phyloP scores from a whole-genome alignment of 2,113 vertebrate species.

The Pollimyrus isidori region DNA sequence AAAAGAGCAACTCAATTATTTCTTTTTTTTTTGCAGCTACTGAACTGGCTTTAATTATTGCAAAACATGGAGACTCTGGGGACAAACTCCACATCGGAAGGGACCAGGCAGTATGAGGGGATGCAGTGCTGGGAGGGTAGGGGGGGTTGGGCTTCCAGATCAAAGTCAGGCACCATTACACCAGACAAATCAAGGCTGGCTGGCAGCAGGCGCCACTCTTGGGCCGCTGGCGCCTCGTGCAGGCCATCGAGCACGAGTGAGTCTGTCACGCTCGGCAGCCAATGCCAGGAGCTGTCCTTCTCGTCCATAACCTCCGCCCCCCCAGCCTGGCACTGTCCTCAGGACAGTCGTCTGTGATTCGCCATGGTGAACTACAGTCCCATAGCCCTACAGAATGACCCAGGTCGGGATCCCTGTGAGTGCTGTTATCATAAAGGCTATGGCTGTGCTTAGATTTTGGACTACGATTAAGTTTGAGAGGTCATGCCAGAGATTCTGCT shows the following conservation, averaged over 20 bases:
- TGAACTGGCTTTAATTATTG: neutral
- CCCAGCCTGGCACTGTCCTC: neutral
- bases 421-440: neutral
- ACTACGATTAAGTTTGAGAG: neutral
- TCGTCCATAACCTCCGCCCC: neutral
- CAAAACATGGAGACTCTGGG: neutral
- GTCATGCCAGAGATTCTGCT: neutral
- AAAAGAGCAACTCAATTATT: neutral
- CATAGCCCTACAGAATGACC: neutral
- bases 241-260: neutral
- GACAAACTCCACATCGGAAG: neutral
- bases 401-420: neutral
- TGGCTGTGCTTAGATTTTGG: neutral
- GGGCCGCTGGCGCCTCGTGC: neutral
- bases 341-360: neutral
- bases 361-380: neutral
- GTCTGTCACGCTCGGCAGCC: neutral
- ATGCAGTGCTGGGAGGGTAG: neutral
- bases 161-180: slow-evolving; percentile 20
- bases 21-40: slow-evolving; percentile 3
- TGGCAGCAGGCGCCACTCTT: neutral
- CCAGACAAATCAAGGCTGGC: neutral
- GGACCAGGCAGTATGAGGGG: neutral
- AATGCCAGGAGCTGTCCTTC: neutral
- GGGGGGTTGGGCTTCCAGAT: neutral